Percentiles rank a stretch among this genome's conserved stretches.
These are phyloP conservation scores for Rynchops niger DNA, from an alignment of 2,113 vertebrate species.

Conservation along the genomic window DNA sequence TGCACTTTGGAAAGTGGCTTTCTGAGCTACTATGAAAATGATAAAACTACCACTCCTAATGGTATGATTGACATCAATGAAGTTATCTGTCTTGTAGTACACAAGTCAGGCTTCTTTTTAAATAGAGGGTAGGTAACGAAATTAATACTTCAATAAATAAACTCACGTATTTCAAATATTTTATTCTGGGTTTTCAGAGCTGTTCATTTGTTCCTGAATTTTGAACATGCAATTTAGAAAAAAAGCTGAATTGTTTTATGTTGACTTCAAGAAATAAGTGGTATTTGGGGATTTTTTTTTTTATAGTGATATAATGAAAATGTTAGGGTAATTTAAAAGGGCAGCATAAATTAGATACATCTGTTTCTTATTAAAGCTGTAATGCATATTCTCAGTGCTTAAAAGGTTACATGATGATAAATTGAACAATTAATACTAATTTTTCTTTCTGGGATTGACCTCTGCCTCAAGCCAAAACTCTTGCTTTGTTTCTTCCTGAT, in stretches of 20 bases:
- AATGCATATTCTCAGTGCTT: background rate
- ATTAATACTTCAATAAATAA: background rate
- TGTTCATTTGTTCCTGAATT: background rate
- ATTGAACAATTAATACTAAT: background rate
- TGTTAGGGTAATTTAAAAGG: background rate
- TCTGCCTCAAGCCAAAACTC: background rate
- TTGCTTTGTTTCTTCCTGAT: background rate
- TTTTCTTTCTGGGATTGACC: background rate
- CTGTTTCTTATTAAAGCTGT: background rate
- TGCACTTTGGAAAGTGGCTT: conserved; percentile 92
- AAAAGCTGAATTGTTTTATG: background rate
- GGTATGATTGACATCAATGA: conserved; percentile 85
- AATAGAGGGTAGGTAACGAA: conserved; percentile 80
- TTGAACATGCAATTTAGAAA: background rate
- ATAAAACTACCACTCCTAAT: conserved; percentile 79
- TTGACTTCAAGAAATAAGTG: background rate
- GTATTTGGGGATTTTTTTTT: background rate
- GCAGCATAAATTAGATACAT: background rate
- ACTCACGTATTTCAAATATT: background rate
- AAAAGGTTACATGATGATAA: background rate
- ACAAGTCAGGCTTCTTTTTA: conserved; percentile 77
- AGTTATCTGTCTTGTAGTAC: conserved; percentile 82
- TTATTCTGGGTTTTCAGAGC: background rate
- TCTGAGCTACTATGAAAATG: conserved; percentile 91
- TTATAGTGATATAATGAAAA: background rate